Conservation (phyloP, 2,888 invertebrate genomes). For the Junonia oenone region DNA sequence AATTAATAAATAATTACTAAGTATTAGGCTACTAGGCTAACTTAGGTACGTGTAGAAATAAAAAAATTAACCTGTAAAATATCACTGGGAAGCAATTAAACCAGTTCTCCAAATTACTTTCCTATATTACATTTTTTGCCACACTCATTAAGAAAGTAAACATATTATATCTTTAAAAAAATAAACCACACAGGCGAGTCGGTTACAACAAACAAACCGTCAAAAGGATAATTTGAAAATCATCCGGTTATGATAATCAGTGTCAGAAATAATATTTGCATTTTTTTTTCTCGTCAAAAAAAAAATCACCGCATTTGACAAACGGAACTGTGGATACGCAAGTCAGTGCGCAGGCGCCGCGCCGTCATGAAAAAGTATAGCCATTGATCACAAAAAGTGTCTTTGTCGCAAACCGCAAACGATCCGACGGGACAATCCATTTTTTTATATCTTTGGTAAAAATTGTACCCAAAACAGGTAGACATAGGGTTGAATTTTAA, state of each 20-base stretch:
- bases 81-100: too few species aligned
- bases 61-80: too few species aligned
- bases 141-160: not conserved
- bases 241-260: conserved; percentile 17
- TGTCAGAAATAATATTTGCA: conserved; percentile 20
- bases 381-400: conserved; percentile 20
- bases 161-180: not conserved
- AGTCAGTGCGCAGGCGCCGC: conserved; percentile 40
- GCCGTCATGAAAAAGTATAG: conserved; percentile 20
- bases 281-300: conserved; percentile 18
- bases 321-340: conserved; percentile 30
- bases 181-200: not conserved
- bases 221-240: conserved; percentile 23
- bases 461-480: not conserved
- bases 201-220: conserved; percentile 17
- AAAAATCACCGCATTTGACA: conserved; percentile 22
- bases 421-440: not conserved
- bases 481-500: not conserved
- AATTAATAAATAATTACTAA: too few species aligned
- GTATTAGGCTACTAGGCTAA: too few species aligned
- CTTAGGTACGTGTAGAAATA: too few species aligned
- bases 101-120: too few species aligned
- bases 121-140: not conserved
- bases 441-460: not conserved
- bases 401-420: conserved; percentile 39